Conservation (phyloP, 2,113 vertebrate genomes). For the Spea multiplicata region DNA sequence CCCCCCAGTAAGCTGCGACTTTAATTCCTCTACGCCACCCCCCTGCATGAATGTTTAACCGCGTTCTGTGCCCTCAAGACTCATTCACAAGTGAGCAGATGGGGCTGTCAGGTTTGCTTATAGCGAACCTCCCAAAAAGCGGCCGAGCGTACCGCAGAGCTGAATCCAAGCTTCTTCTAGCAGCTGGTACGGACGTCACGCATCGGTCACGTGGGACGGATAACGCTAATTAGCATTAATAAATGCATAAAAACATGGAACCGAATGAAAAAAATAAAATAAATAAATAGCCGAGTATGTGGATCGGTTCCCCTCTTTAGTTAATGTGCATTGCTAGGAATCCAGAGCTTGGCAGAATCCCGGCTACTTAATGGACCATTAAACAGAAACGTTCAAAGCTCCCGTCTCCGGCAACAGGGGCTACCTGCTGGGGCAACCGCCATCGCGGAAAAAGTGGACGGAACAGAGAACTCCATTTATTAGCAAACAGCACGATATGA, state of each 20-base stretch:
- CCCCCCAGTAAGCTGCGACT: neutral
- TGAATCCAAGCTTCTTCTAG: neutral
- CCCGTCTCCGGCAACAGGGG: neutral
- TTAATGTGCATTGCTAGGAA: neutral
- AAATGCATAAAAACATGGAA: constrained; percentile 24
- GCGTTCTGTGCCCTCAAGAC: constrained; percentile 13
- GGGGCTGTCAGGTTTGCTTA: constrained; percentile 48
- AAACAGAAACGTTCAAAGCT: neutral
- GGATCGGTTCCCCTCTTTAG: neutral
- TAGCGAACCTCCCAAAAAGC: constrained; percentile 27
- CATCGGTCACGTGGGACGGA: neutral
- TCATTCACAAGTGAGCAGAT: constrained; percentile 41
- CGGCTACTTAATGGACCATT: constrained; percentile 13
- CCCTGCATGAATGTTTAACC: neutral
- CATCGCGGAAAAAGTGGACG: neutral
- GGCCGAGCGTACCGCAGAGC: constrained; percentile 36
- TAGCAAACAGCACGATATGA: neutral
- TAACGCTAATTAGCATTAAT: constrained; percentile 30
- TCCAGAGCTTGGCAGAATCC: neutral
- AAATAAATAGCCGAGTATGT: neutral
- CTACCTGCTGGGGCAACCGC: neutral
- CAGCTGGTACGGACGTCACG: constrained; percentile 50
- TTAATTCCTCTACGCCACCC: neutral
- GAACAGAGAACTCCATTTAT: constrained; percentile 7
- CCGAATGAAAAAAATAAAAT: neutral